phyloP scores from a whole-genome alignment of 2,113 vertebrate species.

The Myiozetetes cayanensis region DNA sequence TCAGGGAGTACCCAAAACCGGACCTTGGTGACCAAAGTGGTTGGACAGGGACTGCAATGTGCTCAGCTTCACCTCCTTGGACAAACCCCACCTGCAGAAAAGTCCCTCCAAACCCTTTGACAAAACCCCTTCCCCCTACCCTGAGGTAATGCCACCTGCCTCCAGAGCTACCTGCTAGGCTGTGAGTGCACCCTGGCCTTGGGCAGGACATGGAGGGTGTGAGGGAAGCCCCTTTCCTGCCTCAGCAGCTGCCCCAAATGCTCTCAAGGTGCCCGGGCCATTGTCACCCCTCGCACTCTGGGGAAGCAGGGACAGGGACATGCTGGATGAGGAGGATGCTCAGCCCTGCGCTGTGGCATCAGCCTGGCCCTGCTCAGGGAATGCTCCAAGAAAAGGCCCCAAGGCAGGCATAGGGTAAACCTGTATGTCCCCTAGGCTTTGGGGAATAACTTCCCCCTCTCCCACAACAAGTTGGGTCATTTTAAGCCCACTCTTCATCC shows the following conservation, averaged over 20 bases:
- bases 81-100: not conserved
- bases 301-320: not conserved
- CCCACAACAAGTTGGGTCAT: not conserved
- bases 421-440: not conserved
- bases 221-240: not conserved
- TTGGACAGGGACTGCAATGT: not conserved
- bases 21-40: not conserved
- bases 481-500: not conserved
- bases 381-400: not conserved
- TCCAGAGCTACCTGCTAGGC: not conserved
- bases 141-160: accelerated
- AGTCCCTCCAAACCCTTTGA: not conserved
- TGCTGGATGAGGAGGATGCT: not conserved
- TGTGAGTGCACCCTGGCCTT: not conserved
- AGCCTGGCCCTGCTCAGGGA: accelerated
- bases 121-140: accelerated
- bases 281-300: accelerated
- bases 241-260: not conserved
- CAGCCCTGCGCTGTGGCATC: not conserved
- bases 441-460: too few relatives aligned
- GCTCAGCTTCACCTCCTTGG: not conserved
- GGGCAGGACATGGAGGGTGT: accelerated
- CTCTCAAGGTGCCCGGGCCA: not conserved
- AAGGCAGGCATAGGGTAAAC: not conserved
- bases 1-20: not conserved